Evolutionary conservation across 2,113 vertebrate species (phyloP).

Genomic region (Mugil cephalus): DNA sequence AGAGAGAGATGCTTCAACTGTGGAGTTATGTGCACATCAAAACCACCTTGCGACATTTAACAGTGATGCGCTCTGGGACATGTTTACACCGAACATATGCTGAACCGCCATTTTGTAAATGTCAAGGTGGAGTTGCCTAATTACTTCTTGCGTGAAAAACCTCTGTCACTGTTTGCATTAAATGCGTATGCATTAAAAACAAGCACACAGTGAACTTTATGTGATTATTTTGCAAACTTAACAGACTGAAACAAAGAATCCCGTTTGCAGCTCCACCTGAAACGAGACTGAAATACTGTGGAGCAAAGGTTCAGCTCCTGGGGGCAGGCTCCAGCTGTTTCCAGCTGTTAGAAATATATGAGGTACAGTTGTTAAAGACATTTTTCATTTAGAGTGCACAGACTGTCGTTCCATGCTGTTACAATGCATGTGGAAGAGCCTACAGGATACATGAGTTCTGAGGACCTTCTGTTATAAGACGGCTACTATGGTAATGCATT

Average conservation of each 20-base stretch:
- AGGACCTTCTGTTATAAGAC: conserved; percentile 30
- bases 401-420: conserved; percentile 34
- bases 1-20: too few relatives aligned
- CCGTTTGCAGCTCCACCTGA: conserved; percentile 27
- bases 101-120: conserved; percentile 66
- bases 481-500: conserved; percentile 50
- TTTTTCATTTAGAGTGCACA: conserved; percentile 23
- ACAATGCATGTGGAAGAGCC: conserved; percentile 28
- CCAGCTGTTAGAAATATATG: conserved; percentile 28
- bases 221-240: conserved; percentile 29
- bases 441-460: conserved; percentile 41
- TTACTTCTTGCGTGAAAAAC: conserved; percentile 38
- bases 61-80: conserved; percentile 55
- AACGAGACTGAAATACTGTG: conserved; percentile 26
- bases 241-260: conserved; percentile 16
- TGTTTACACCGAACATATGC: conserved; percentile 62
- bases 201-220: conserved; percentile 23
- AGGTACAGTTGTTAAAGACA: conserved; percentile 32
- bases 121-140: conserved; percentile 47
- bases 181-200: conserved; percentile 15
- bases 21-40: conserved; percentile 46
- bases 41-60: conserved; percentile 75
- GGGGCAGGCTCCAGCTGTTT: conserved; percentile 52
- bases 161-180: conserved; percentile 2
- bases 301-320: conserved; percentile 16